Conservation (phyloP, 2,888 invertebrate genomes). For the Sinopyrophorus schimmeli region DNA sequence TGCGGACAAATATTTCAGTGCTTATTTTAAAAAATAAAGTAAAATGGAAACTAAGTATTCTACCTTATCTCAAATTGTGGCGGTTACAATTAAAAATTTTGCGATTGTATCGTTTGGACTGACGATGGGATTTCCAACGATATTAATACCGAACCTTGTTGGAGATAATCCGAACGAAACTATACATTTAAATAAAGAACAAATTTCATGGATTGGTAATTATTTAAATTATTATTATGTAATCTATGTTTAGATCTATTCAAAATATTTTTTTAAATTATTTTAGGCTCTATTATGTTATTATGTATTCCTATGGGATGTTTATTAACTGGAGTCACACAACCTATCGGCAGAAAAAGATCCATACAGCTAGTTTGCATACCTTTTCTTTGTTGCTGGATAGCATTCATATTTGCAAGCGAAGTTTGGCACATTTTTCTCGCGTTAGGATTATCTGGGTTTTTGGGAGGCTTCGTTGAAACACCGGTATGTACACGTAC, state of each 20-base stretch:
- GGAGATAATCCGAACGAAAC: conserved; percentile 51
- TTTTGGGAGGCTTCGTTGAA: conserved; percentile 78
- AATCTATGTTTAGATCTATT: too few relatives aligned
- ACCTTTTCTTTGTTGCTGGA: conserved; percentile 76
- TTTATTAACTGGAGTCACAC: conserved; percentile 71
- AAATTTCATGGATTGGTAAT: conserved; percentile 78
- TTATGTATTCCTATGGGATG: conserved; percentile 81
- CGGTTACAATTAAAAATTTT: conserved; percentile 78
- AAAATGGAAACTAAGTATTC: too few relatives aligned
- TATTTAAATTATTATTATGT: too few relatives aligned
- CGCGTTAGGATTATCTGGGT: conserved; percentile 71
- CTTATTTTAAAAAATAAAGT: too few relatives aligned
- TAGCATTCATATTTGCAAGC: conserved; percentile 69
- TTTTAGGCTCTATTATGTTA: conserved; percentile 75
- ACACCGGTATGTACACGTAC: conserved; percentile 77
- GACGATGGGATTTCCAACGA: conserved; percentile 80
- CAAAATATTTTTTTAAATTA: background rate
- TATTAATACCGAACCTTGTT: conserved; percentile 74
- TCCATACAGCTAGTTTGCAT: conserved; percentile 77
- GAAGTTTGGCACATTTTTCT: conserved; percentile 67
- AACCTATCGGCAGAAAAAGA: conserved; percentile 70
- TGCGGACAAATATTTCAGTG: too few relatives aligned
- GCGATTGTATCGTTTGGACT: conserved; percentile 77
- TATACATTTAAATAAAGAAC: conserved; percentile 61
- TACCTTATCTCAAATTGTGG: conserved; percentile 75